Percentiles rank a stretch among this genome's conserved stretches.
These are phyloP conservation scores for Leptopterna dolabrata DNA, from an alignment of 2,888 invertebrate species.

Conservation along the genomic window DNA sequence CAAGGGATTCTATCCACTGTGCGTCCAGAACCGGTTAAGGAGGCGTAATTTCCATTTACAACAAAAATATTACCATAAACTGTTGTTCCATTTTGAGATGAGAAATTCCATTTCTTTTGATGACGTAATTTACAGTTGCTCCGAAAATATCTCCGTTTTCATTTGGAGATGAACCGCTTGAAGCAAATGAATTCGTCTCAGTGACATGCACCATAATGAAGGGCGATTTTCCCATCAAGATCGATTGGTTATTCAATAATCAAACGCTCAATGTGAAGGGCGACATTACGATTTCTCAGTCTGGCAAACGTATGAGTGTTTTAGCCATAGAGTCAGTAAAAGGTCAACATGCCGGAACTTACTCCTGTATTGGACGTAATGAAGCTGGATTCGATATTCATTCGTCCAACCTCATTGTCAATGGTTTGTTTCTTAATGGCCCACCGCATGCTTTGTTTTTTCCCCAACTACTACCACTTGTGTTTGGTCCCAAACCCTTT, in stretches of 20 bases:
- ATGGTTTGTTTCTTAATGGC: slow-evolving; percentile 70
- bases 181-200: slow-evolving; percentile 66
- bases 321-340: slow-evolving; percentile 77
- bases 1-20: too few species aligned
- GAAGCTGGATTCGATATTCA: slow-evolving; percentile 76
- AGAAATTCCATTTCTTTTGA: background rate
- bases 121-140: slow-evolving; percentile 59
- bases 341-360: slow-evolving; percentile 79
- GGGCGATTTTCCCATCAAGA: slow-evolving; percentile 74
- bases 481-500: background rate
- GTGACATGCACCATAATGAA: slow-evolving; percentile 70
- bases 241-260: slow-evolving; percentile 76
- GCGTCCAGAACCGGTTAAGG: too few species aligned
- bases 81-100: too few species aligned
- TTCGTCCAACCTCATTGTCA: slow-evolving; percentile 76
- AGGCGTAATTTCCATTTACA: too few species aligned
- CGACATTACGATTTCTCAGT: slow-evolving; percentile 71
- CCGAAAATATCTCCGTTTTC: slow-evolving; percentile 62
- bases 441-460: background rate
- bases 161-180: slow-evolving; percentile 63
- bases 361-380: slow-evolving; percentile 79
- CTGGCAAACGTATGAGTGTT: slow-evolving; percentile 74
- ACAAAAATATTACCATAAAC: too few species aligned
- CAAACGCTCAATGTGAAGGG: slow-evolving; percentile 68
- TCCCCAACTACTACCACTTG: background rate